phyloP scores from a whole-genome alignment of 2,888 invertebrate species.

The Caenorhabditis afra region DNA sequence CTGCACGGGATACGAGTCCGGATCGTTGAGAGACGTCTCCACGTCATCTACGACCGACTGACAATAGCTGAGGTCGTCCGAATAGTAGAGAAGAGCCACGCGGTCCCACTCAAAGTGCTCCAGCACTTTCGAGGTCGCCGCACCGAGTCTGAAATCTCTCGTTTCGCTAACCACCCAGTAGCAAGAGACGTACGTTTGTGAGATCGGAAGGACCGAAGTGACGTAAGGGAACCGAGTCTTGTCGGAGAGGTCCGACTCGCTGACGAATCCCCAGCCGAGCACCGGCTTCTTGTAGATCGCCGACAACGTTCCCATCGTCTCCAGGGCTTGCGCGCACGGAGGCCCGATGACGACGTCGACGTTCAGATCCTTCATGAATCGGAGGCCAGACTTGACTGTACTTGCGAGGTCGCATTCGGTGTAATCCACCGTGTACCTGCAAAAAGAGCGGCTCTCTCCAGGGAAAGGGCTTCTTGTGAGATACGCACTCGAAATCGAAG shows the following conservation, averaged over 20 bases:
- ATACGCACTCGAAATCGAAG: constrained; percentile 55
- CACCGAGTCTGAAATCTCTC: constrained; percentile 50
- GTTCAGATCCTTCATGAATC: constrained; percentile 64
- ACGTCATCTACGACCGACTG: constrained; percentile 51
- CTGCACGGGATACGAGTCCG: constrained; percentile 3
- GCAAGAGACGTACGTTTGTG: constrained; percentile 22
- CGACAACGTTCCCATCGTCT: constrained; percentile 51
- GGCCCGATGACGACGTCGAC: constrained; percentile 72
- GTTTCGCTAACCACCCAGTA: neutral
- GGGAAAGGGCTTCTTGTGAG: neutral
- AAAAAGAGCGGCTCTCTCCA: neutral
- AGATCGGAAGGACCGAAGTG: constrained; percentile 46
- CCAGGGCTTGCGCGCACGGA: constrained; percentile 62
- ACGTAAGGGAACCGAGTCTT: constrained; percentile 51
- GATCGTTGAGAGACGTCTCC: constrained; percentile 48
- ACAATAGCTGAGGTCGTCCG: constrained; percentile 52
- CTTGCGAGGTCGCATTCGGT: constrained; percentile 58
- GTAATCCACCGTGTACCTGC: constrained; percentile 57
- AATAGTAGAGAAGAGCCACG: constrained; percentile 55
- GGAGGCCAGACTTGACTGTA: constrained; percentile 47
- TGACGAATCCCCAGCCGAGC: constrained; percentile 62
- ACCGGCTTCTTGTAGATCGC: constrained; percentile 52
- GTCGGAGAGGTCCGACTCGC: constrained; percentile 46
- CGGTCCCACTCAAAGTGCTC: constrained; percentile 49
- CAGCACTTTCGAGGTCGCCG: constrained; percentile 39